Base-by-base conservation (phyloP, 2,797 vertebrate species). In the Dromococcyx pavoninus region DNA sequence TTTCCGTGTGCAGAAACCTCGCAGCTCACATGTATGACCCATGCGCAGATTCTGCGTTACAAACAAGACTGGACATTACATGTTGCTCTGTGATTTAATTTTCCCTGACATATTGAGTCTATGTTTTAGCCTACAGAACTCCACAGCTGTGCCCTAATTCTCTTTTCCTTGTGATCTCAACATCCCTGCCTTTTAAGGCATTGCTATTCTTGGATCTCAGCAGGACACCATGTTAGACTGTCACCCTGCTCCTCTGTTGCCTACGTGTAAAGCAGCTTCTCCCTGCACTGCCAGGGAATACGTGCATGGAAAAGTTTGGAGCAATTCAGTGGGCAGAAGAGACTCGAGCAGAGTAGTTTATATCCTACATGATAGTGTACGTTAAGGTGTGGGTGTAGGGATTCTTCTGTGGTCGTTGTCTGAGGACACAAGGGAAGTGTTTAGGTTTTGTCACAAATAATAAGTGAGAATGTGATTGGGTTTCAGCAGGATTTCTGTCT, bases 81-180 rank as follows among this genome's bases (percentile, higher is more conserved):
- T 91, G 96, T 93, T 95, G 95, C 87, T 78, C 62, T 91, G 91
- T 99, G 98, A 99, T 98, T 98, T 99, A 98, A 99, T 99, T 97
- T 98, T 97, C 90, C 97, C 94, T 98, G 98, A 99, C 98, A 99
- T 97, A 98, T 98, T 98, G 98, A 99, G 98, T 99, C 97, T 99
- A 97, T 98, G 98, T 98, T 98, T 98, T 98, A 98, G 98, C 98
- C 98, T 98, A 97, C 98, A 98, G 98, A 98, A 98, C 94, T 97
- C 98, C 98, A 98, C 98, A 99, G 98, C 98, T 98, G 98, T 98
- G 98, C 97, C 98, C 98, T 98, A 98, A 97, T 99, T 99, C 98
- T 98, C 97, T 97, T 98, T 66, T 97, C 94, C 82, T 97, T 97
- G 97, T 98, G 98, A 98, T 98, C 96, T 98, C 98, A 97, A 97